These are phyloP conservation scores for Zygogramma bicolorata DNA, from an alignment of 2,888 invertebrate genomes.

Conservation along the genomic window DNA sequence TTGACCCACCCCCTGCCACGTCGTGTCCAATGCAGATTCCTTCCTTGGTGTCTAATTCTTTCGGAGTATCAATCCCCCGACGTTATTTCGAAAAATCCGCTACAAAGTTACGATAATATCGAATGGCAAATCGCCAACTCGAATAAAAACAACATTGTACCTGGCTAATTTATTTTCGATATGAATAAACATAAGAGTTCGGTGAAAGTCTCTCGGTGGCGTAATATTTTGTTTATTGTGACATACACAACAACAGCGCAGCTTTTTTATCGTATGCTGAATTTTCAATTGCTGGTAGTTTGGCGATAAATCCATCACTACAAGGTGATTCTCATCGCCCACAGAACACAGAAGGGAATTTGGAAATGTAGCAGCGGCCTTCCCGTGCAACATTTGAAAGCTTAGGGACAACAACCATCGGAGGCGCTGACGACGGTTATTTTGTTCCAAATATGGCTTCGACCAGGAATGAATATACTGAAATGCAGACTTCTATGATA, in stretches of 20 bases:
- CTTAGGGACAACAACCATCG: no score
- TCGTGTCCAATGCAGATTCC: no score
- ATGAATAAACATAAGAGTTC: conserved; percentile 43
- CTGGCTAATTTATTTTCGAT: conserved; percentile 4
- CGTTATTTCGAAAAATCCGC: neutral
- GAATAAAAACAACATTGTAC: conserved; percentile 5
- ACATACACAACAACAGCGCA: conserved; percentile 15
- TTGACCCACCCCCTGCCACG: no score
- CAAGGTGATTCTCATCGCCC: neutral
- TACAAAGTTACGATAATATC: neutral
- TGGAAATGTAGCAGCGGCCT: no score
- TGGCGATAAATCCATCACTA: neutral
- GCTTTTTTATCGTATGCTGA: conserved; percentile 1
- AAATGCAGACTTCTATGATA: no score
- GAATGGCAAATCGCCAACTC: neutral
- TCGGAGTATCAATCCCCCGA: neutral
- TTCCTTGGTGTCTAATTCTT: neutral
- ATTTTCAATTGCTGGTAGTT: neutral
- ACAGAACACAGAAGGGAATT: no score
- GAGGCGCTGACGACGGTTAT: no score
- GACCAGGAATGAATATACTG: no score
- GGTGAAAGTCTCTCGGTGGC: conserved; percentile 44
- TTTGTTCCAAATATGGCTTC: no score
- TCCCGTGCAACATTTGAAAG: no score
- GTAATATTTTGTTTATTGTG: conserved; percentile 26